Evolutionary conservation across 1,140 invertebrate genomes (phyloP), one percentile per base, ranked within the genome.

Genomic region (Prorops nasuta): DNA sequence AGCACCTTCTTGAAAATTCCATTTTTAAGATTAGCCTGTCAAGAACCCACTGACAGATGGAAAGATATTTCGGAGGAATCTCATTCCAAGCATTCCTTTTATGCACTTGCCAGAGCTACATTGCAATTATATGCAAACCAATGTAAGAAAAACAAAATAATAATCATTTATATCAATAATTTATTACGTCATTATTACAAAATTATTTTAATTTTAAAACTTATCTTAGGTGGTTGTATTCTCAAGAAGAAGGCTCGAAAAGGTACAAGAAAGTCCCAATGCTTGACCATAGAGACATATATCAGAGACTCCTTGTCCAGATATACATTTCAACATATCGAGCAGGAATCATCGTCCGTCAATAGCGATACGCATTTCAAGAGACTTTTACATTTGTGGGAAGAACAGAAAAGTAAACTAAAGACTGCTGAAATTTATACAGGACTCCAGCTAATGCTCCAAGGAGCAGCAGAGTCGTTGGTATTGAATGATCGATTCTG

Each of bases 1-100:
- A 44, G 56, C 32, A 16, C 64, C 31, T 81, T 82, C 63, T 66
- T 87, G 15, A 78, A 74, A 47, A 66, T 81, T 32, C 80, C 84
- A 0, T 88, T 90, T 69, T 67, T 89, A 54, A 77, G 88, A 60
- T 60, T 90, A 24, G 87, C 87, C 1, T 84, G 74, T 66, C 84
- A 79, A 71, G 76, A 81, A 51, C 74, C 77, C 24, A 58, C 67
- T 0, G 61, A 71, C 16, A 72, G 72, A 17, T 83, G 79, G 76
- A 51, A 60, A 3, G 54, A 60, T 12, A 74, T 79, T 72, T 57
- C 74, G 12, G 48, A 56, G 41, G 49, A 72, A 10, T 62, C 79
- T 56, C 76, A 80, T 69, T 45, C 71, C 54, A 41, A 72, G 64
- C 79, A 81, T 73, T 67, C 79, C 1, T 82, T 82, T 53, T 77